Percentiles rank a stretch among this genome's conserved stretches.
Conservation (phyloP, 1,140 invertebrate species). For the Melipona quadrifasciata region DNA sequence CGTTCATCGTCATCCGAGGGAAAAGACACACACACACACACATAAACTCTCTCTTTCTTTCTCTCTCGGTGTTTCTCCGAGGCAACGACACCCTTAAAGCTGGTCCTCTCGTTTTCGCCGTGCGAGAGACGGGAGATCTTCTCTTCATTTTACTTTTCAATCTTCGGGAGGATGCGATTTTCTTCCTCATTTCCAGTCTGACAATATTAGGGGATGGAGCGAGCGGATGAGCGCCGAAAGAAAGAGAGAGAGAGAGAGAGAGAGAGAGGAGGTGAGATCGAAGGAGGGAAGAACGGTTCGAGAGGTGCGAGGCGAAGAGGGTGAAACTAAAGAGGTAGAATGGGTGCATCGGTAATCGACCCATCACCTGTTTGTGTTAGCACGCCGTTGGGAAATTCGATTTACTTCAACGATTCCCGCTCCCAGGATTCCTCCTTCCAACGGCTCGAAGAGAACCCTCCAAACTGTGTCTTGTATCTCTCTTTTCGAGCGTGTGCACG, state of each 20-base stretch:
- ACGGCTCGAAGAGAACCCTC: neutral
- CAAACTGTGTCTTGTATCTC: neutral
- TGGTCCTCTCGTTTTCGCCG: constrained; percentile 55
- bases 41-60: neutral
- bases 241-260: too few relatives aligned
- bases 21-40: neutral
- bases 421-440: neutral
- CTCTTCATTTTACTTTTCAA: constrained; percentile 75
- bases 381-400: constrained; percentile 60
- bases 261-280: neutral
- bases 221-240: neutral
- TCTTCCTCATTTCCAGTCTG: constrained; percentile 76
- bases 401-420: constrained; percentile 62
- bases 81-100: constrained; percentile 42
- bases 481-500: too few relatives aligned
- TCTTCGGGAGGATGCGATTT: constrained; percentile 73
- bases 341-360: constrained; percentile 53
- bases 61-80: neutral
- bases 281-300: neutral
- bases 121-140: constrained; percentile 42
- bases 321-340: constrained; percentile 28
- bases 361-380: constrained; percentile 64
- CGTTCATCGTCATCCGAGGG: neutral
- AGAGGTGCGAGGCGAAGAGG: constrained; percentile 33
- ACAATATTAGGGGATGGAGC: constrained; percentile 68